phyloP scores from a whole-genome alignment of 2,113 vertebrate genomes.

The Dromaius novaehollandiae region DNA sequence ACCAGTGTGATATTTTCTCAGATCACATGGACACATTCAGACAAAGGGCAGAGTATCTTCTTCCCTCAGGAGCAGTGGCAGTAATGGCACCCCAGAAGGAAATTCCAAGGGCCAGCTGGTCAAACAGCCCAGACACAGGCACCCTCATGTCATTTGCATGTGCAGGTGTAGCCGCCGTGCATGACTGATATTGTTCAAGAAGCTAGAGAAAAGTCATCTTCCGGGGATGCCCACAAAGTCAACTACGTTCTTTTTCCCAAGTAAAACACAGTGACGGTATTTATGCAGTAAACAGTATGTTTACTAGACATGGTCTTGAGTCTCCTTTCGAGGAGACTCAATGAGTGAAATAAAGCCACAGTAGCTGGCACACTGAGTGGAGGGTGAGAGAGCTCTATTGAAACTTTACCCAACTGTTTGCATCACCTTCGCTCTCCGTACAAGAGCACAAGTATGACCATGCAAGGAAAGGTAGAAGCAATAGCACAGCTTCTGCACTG shows the following conservation, averaged over 20 bases:
- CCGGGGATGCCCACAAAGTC: neutral
- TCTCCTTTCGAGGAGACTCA: neutral
- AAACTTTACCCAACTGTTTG: neutral
- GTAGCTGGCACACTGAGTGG: neutral
- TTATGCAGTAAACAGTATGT: neutral
- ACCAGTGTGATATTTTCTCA: neutral
- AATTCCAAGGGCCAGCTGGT: neutral
- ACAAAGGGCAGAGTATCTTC: neutral
- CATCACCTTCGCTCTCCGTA: neutral
- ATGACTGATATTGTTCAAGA: neutral
- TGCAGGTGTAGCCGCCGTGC: neutral
- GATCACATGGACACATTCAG: neutral
- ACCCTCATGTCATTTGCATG: neutral
- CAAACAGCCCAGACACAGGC: neutral
- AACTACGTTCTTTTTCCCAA: neutral
- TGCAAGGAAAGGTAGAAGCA: neutral
- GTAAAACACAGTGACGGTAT: neutral
- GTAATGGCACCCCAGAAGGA: neutral
- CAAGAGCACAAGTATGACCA: neutral
- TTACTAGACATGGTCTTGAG: neutral
- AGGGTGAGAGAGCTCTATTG: neutral
- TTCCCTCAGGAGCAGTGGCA: neutral
- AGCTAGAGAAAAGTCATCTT: neutral
- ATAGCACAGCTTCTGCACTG: neutral
- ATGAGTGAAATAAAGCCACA: neutral